Base-by-base conservation (phyloP, 1,140 invertebrate species). In the Rhopalosiphum padi region DNA sequence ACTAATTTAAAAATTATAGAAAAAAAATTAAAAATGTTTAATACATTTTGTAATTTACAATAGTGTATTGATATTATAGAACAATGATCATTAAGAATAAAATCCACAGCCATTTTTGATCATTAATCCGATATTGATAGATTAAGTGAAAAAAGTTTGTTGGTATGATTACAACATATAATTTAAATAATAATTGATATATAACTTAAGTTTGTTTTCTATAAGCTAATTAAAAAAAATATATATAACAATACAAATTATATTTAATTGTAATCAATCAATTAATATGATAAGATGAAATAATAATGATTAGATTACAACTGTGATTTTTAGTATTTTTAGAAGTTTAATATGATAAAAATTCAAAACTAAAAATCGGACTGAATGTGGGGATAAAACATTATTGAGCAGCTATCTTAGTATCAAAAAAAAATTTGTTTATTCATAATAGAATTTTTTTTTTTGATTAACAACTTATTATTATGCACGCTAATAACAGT, bases 81-180 rank as follows among this genome's bases (percentile, higher is more conserved):
- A 82, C 35, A 92, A 92, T 48, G 60, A 82, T 51, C 60, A 83
- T 48, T 51, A 92, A 92, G 46, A 92, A 83, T 92, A 82, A 91
- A 92, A 55, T 92, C 90, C 90, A 92, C 90, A 92, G 90, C 90
- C 90, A 82, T 83, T 92, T 77, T 92, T 83, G 68, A 82, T 92
- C 68, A 51, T 68, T 90, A 68, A 90, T 68, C 25, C 25, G 68
- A 90, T 88, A 77, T 68, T 87, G 37, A 41, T 37, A 51, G 2
- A 55, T 37, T 2, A 9, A 53, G 37, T 41, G n/a, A 89, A 23
- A 5, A 60, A 90, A 60, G 9, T 90, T 60, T 41, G 0, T 60
- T 60, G 3, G 22, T 60, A 60, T 41, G 41, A 43, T 90, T 53
- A 51, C 2, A 88, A 88, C 21, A 25, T 30, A 51, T 18, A n/a